A percentile compares a stretch with the other conserved stretches of the same genome.
Evolutionary conservation across 2,888 invertebrate species (phyloP).

Genomic region (Isotomurus palustris): DNA sequence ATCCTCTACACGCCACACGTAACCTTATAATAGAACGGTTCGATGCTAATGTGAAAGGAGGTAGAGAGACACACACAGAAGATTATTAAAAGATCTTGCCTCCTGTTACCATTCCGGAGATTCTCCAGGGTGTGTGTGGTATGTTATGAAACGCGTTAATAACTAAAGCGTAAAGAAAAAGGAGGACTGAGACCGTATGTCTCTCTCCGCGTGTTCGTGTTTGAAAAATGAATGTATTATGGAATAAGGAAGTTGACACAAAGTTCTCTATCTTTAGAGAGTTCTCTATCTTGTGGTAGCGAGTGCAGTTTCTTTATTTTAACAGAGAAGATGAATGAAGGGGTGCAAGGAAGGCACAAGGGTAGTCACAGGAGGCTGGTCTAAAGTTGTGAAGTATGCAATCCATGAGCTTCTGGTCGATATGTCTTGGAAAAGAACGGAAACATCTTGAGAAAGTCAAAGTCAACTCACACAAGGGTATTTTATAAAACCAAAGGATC

Average conservation of each 20-base stretch:
- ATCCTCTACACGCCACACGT: neutral
- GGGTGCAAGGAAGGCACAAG: no score
- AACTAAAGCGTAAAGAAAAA: no score
- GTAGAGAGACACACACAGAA: neutral
- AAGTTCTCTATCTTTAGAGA: neutral
- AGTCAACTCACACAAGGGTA: neutral
- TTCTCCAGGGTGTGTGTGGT: neutral
- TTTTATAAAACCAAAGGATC: neutral
- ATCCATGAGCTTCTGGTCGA: no score
- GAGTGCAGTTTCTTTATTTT: no score
- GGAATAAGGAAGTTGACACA: no score
- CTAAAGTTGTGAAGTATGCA: no score
- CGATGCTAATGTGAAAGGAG: neutral
- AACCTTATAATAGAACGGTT: neutral
- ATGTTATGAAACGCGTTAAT: no score
- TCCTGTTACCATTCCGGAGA: neutral
- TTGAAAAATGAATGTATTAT: no score
- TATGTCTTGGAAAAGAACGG: no score
- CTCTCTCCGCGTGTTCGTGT: neutral
- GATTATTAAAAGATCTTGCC: constrained; percentile 3
- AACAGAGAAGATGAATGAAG: no score
- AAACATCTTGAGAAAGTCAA: constrained; percentile 4
- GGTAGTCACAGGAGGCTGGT: no score
- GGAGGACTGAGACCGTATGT: neutral
- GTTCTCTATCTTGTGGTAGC: neutral